Percentiles rank a stretch among this genome's conserved stretches.
Conservation (phyloP, 2,797 vertebrate species). For the Betta splendens region DNA sequence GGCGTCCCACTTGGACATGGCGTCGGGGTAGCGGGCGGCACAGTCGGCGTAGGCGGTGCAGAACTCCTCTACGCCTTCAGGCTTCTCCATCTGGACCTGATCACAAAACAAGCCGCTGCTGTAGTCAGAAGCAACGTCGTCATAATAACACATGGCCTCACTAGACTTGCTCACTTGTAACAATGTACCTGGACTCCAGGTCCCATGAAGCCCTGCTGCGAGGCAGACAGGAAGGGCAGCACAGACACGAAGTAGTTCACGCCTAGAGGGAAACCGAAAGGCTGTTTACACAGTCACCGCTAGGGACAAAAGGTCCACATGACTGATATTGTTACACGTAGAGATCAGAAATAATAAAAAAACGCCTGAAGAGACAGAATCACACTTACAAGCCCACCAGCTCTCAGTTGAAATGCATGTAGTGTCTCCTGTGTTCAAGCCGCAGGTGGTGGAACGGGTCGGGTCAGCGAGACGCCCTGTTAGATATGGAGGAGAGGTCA, state of each 20-base stretch:
- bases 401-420: conserved; percentile 84
- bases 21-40: conserved; percentile 53
- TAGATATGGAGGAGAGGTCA: background rate
- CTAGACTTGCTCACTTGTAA: too few relatives aligned
- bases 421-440: conserved; percentile 69
- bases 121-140: too few relatives aligned
- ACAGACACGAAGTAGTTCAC: conserved; percentile 84
- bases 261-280: conserved; percentile 68
- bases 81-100: conserved; percentile 77
- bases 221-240: conserved; percentile 87
- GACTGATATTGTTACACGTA: too few relatives aligned
- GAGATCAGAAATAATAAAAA: too few relatives aligned
- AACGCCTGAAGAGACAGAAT: too few relatives aligned
- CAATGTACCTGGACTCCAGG: conserved; percentile 54
- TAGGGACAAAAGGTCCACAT: background rate
- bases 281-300: background rate
- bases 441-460: conserved; percentile 72
- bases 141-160: background rate
- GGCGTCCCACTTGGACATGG: conserved; percentile 83
- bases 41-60: conserved; percentile 83
- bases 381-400: conserved; percentile 93
- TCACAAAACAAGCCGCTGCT: too few relatives aligned
- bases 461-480: conserved; percentile 87
- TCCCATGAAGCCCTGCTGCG: conserved; percentile 82
- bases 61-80: conserved; percentile 72